Percentiles rank a stretch among this genome's conserved stretches.
Evolutionary conservation across 2,888 invertebrate species (phyloP).

Genomic region (Diaprepes abbreviatus): DNA sequence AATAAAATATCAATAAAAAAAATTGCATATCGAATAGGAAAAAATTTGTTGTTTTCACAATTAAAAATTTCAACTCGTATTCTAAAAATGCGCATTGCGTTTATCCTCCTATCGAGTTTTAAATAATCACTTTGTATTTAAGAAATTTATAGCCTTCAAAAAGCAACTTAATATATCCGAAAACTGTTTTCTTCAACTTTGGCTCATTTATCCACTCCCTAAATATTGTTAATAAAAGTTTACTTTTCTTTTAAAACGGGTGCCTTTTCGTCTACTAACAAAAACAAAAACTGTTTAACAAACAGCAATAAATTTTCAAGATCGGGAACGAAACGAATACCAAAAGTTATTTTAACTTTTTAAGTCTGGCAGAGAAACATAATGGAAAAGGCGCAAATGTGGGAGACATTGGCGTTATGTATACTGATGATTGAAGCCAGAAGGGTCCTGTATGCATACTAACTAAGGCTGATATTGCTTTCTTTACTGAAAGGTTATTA

Average conservation of each 20-base stretch:
- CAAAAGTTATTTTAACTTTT: conserved; percentile 64
- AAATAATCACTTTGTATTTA: no score
- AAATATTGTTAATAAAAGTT: conserved; percentile 31
- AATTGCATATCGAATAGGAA: no score
- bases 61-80: no score
- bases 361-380: conserved; percentile 59
- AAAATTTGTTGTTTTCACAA: no score
- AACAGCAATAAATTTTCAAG: conserved; percentile 30
- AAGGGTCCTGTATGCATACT: conserved; percentile 59
- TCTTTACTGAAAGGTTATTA: conserved; percentile 25
- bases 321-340: conserved; percentile 55
- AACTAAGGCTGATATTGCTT: conserved; percentile 46
- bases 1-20: no score
- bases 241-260: conserved; percentile 26
- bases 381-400: conserved; percentile 63
- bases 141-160: background rate
- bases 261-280: conserved; percentile 26
- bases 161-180: conserved; percentile 9
- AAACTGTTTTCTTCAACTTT: conserved; percentile 22
- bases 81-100: no score
- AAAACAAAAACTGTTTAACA: conserved; percentile 31
- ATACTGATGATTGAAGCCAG: conserved; percentile 63
- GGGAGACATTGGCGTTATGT: conserved; percentile 64
- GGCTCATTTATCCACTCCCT: conserved; percentile 9
- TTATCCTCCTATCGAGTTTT: no score